These are phyloP conservation scores for Podocnemis expansa DNA, from an alignment of 2,113 vertebrate species.

Conservation along the genomic window DNA sequence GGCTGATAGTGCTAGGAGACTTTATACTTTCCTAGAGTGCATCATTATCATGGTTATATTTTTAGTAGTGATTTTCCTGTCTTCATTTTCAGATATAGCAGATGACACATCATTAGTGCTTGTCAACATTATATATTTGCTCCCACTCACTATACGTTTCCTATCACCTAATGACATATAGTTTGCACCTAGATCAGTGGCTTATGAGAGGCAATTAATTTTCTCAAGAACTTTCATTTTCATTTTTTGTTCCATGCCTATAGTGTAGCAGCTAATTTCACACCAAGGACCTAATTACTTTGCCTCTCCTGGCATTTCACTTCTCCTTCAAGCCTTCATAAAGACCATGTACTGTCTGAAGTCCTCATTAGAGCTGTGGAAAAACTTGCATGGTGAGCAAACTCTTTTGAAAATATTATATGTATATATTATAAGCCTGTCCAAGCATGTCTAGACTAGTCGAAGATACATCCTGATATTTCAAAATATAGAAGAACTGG, in stretches of 20 bases:
- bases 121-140: background rate
- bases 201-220: conserved; percentile 31
- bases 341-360: conserved; percentile 1
- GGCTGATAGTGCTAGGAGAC: background rate
- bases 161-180: background rate
- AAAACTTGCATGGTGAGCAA: conserved; percentile 5
- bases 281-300: conserved; percentile 46
- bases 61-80: background rate
- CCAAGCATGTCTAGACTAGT: background rate
- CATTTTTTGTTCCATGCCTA: background rate
- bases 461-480: background rate
- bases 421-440: background rate
- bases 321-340: background rate
- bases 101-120: background rate
- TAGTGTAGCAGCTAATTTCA: conserved; percentile 34
- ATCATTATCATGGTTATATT: background rate
- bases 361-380: conserved; percentile 31
- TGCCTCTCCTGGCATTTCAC: conserved; percentile 36
- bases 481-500: background rate
- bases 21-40: background rate
- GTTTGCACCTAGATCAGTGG: background rate
- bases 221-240: conserved; percentile 31
- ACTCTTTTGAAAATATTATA: background rate
- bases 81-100: background rate
- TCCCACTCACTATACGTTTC: background rate